These are phyloP conservation scores for Acleris laterana DNA, from an alignment of 2,888 invertebrate species.

Conservation along the genomic window DNA sequence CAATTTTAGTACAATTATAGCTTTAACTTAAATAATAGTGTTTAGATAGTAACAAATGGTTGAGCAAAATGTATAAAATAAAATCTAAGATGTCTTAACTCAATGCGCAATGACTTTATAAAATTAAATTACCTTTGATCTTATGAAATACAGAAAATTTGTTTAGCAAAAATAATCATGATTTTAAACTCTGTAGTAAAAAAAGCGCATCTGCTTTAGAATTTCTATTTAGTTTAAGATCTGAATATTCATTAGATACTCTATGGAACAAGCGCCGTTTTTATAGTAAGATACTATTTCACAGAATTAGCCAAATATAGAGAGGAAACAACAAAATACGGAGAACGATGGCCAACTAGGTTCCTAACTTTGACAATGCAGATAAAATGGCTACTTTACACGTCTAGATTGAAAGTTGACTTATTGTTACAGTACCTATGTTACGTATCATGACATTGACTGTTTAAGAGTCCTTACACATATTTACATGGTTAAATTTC, in stretches of 20 bases:
- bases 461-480: conserved; percentile 19
- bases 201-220: too few species aligned
- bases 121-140: too few species aligned
- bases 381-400: conserved; percentile 19
- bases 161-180: too few species aligned
- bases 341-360: conserved; percentile 1
- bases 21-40: not conserved
- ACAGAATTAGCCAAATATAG: too few species aligned
- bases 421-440: conserved; percentile 19
- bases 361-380: conserved; percentile 2
- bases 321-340: not conserved
- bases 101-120: too few species aligned
- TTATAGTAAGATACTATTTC: too few species aligned
- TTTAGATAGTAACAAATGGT: conserved; percentile 1
- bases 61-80: conserved; percentile 15
- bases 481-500: not conserved
- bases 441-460: conserved; percentile 23
- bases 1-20: conserved; percentile 38
- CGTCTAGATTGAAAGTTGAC: conserved; percentile 22
- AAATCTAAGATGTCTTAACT: too few species aligned
- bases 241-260: too few species aligned
- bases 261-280: too few species aligned
- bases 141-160: too few species aligned
- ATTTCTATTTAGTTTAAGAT: too few species aligned
- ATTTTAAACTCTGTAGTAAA: too few species aligned